phyloP scores from a whole-genome alignment of 2,113 vertebrate genomes.

The Bolborhynchus lineola region DNA sequence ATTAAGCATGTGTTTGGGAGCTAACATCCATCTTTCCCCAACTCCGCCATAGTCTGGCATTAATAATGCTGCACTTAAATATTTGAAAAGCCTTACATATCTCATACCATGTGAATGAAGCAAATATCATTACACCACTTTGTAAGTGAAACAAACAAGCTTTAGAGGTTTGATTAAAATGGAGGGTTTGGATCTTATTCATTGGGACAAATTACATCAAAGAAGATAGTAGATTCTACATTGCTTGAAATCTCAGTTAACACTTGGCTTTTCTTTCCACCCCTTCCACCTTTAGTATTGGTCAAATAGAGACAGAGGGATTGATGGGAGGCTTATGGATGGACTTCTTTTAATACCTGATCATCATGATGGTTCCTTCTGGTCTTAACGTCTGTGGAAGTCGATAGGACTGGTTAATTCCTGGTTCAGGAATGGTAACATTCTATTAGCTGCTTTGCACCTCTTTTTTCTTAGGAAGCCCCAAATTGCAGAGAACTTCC shows the following conservation, averaged over 20 bases:
- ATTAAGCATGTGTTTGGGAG: conserved; percentile 55
- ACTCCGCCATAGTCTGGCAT: conserved; percentile 14
- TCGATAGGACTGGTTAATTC: background rate
- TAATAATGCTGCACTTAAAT: conserved; percentile 5
- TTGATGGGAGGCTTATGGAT: background rate
- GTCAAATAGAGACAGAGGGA: background rate
- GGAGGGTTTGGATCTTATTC: background rate
- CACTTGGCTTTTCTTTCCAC: background rate
- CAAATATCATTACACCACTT: background rate
- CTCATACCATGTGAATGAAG: background rate
- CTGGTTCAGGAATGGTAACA: background rate
- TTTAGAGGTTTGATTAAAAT: background rate
- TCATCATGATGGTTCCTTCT: background rate
- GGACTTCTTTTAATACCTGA: background rate
- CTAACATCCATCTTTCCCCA: conserved; percentile 29
- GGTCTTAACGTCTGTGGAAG: background rate
- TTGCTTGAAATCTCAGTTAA: background rate
- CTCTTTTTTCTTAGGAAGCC: background rate
- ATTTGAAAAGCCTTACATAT: conserved; percentile 13
- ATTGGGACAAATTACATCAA: background rate
- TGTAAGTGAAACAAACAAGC: background rate
- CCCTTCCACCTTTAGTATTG: background rate
- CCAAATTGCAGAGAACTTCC: background rate
- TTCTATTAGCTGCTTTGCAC: background rate
- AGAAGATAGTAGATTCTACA: background rate